These are phyloP conservation scores for Montifringilla adamsi DNA, from an alignment of 2,113 vertebrate species.

Conservation along the genomic window DNA sequence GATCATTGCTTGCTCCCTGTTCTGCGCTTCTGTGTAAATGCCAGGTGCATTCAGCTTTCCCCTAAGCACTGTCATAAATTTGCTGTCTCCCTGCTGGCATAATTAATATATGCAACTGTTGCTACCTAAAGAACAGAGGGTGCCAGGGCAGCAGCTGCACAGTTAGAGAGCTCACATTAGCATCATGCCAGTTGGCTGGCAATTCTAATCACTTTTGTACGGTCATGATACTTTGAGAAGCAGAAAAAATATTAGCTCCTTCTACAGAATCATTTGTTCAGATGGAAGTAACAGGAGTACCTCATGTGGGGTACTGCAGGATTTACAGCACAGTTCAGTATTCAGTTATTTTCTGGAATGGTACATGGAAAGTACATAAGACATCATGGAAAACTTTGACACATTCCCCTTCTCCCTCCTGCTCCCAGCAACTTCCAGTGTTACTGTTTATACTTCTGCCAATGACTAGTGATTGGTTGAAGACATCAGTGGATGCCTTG, in stretches of 20 bases:
- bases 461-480: neutral
- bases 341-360: neutral
- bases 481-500: neutral
- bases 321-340: neutral
- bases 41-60: neutral
- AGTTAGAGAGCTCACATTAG: neutral
- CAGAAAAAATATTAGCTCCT: neutral
- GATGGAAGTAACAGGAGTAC: neutral
- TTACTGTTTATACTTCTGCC: neutral
- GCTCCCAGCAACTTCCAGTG: neutral
- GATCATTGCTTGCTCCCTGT: neutral
- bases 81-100: neutral
- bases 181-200: neutral
- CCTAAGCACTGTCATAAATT: neutral
- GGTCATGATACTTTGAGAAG: neutral
- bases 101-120: slow-evolving; percentile 33
- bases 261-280: neutral
- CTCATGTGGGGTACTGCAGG: neutral
- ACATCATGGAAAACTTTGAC: neutral
- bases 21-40: neutral
- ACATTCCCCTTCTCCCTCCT: neutral
- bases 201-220: neutral
- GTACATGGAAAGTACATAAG: fast-evolving
- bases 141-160: neutral
- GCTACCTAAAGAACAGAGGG: neutral